Evolutionary conservation across 2,113 vertebrate species (phyloP), one percentile per base, ranked within the genome.

Genomic region (Mirza zaza): DNA sequence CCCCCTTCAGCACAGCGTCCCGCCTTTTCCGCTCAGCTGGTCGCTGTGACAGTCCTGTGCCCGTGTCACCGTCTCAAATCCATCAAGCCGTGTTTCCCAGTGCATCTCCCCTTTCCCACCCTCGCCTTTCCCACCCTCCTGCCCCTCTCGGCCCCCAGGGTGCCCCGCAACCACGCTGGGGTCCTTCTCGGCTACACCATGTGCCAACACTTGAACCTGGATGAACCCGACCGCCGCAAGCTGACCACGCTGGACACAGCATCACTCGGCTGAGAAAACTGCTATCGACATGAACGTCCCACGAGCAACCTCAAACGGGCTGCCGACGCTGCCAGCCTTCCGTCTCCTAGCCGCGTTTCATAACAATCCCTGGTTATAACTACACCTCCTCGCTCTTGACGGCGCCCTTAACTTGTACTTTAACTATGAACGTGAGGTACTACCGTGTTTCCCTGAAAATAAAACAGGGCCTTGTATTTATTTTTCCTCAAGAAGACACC

Each of bases 171-270:
- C 34, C 32, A 32, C 36, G 27, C 23, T 23, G 11, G 8, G 0
- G 8, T 39, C 15, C 70, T 9, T 68, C 36, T 18, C 55, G 18
- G 27, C 39, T 13, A 34, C 4, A 25, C 4, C 20, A 1, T 13
- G 0, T 3, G 34, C 25, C 13, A 2, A 39, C 80, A 34, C 6
- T 20, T 39, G 52, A 71, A 11, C 6, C 18, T 27, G 42, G 20
- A 34, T 59, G 13, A 36, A 39, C 11, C 27, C 29, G 27, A 0
- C 65, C 7, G 1, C 50, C 1, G 42, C 9, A 2, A 17, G 11
- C 90, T 63, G 55, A 15, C 55, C 11, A 1, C 2, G 32, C 2
- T 2, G 17, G n/a, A 55, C n/a, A 39, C 32, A 3, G 9, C 2
- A 36, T n/a, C 15, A n/a, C 36, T n/a, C n/a, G 42, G 27, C 21